Evolutionary conservation across 92 coral and sea anemone genomes (phyloP).

Genomic region (Isaurus tuberculatus): DNA sequence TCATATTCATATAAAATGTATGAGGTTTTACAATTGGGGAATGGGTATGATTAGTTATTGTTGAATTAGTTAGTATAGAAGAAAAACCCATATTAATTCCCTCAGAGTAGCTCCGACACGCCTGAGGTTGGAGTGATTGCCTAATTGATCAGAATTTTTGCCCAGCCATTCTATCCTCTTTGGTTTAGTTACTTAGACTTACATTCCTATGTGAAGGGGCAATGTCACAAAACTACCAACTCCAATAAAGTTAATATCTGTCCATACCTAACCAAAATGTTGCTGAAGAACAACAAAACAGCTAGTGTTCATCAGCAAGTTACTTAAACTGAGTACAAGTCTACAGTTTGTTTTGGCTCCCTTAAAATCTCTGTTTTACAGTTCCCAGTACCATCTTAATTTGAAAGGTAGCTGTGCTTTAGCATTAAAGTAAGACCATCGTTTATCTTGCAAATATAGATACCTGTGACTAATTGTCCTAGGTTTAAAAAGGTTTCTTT

Average conservation of each 20-base stretch:
- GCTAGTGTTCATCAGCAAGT: neutral
- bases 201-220: neutral
- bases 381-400: constrained; percentile 17
- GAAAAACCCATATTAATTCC: neutral
- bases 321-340: neutral
- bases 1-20: constrained; percentile 8
- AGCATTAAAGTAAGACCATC: neutral
- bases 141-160: constrained; percentile 2
- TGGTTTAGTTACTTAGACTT: neutral
- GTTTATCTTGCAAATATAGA: constrained; percentile 1
- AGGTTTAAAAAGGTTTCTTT: constrained; percentile 6
- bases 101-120: constrained; percentile 1
- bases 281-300: neutral
- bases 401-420: constrained; percentile 14
- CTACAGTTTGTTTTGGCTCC: constrained; percentile 5
- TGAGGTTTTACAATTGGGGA: constrained; percentile 1
- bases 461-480: constrained; percentile 18
- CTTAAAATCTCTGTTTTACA: constrained; percentile 6
- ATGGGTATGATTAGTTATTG: constrained; percentile 1
- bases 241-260: neutral
- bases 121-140: neutral
- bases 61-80: constrained; percentile 1
- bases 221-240: constrained; percentile 3
- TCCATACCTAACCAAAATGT: constrained; percentile 1
- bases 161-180: constrained; percentile 3